Evolutionary conservation across 2,113 vertebrate genomes (phyloP), one percentile per base, ranked within the genome.

Genomic region (Eclectus roratus): DNA sequence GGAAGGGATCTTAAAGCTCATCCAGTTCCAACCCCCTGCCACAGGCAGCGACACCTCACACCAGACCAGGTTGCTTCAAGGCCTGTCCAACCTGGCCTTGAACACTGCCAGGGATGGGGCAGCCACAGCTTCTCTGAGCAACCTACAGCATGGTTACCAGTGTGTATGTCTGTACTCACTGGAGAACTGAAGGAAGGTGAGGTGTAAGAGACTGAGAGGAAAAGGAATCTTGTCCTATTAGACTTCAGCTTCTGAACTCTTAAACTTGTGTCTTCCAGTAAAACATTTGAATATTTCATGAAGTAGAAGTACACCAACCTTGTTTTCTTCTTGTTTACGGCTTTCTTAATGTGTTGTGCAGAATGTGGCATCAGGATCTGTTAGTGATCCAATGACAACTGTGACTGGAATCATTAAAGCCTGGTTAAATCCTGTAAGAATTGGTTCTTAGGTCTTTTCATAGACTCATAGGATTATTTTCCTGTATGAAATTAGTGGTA

Each of bases 141-240:
- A 3, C 9, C 20, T 35, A 16, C 33, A 35, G 20, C 33, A 18
- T 35, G n/a, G 19, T 60, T 78, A 21, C 7, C 58, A 44, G 25
- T 1, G 0, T 18, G 17, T 33, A 2, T 49, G 21, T 64, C 47
- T 56, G 37, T 31, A 23, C 28, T 76, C 47, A 13, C 0, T 63
- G 56, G 56, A 28, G n/a, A 61, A 20, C 0, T 83, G 60, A 27
- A 56, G 65, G 35, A 64, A 10, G 14, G 8, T 33, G 39, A 46
- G 12, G 14, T 81, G 19, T 53, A 39, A 79, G n/a, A 27, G 7
- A 52, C 28, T 18, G 15, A 10, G 8, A 60, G 19, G 27, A 46
- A 46, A 2, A 20, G 58, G 49, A 31, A 23, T 37, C 25, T 52
- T 76, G 21, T 78, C 27, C 15, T 64, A 1, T 56, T 72, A 70